These are phyloP conservation scores for Ischnura elegans DNA, from an alignment of 2,888 invertebrate genomes.

Conservation along the genomic window DNA sequence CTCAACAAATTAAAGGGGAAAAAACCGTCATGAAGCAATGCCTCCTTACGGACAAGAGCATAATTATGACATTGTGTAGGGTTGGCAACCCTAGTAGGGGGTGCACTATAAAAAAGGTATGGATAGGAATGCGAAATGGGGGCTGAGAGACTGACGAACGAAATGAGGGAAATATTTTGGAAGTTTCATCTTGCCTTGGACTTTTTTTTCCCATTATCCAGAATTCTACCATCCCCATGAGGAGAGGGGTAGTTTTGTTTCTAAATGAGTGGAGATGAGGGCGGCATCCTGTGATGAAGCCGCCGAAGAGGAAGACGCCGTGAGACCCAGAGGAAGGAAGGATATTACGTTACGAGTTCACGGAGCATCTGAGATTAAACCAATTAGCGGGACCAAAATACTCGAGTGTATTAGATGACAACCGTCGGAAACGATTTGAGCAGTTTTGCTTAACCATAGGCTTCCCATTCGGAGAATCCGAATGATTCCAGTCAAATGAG, in stretches of 20 bases:
- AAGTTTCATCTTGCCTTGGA: neutral
- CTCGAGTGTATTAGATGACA: neutral
- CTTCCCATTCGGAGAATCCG: too few species aligned
- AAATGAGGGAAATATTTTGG: slow-evolving; percentile 11
- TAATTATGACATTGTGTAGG: too few species aligned
- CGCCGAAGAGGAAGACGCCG: neutral
- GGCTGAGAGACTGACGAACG: neutral
- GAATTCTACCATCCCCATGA: neutral
- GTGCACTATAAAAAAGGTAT: neutral
- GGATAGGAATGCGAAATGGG: neutral
- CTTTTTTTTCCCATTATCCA: neutral
- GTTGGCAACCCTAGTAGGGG: too few species aligned
- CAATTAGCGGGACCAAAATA: neutral
- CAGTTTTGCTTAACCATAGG: neutral
- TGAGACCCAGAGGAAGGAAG: neutral
- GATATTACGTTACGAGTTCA: neutral
- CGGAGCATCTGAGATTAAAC: neutral
- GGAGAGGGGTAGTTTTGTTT: neutral
- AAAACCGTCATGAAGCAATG: too few species aligned
- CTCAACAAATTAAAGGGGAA: too few species aligned
- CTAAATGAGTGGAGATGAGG: neutral
- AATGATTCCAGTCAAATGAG: too few species aligned
- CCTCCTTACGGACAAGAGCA: too few species aligned
- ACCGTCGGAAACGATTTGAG: neutral
- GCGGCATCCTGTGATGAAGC: neutral